phyloP scores from a whole-genome alignment of 92 coral and sea anemone species.

The Anthopleura xanthogrammica region DNA sequence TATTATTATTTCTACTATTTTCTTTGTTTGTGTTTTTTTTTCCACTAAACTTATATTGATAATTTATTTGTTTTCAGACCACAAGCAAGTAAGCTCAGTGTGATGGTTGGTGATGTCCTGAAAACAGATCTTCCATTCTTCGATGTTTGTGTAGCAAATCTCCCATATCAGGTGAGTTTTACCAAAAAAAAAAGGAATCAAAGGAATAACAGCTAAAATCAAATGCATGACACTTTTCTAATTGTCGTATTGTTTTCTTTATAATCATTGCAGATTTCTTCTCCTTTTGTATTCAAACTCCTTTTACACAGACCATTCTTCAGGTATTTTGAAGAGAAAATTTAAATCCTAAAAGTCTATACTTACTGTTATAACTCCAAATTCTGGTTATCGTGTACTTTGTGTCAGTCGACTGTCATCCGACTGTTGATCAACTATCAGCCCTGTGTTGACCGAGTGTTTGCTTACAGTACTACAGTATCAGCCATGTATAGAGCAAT shows the following conservation, averaged over 20 bases:
- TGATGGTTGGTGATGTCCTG: slow-evolving; percentile 99
- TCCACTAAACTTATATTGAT: background rate
- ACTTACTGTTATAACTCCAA: too few species aligned
- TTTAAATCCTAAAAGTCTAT: background rate
- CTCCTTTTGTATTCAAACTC: slow-evolving; percentile 97
- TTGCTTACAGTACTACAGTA: too few species aligned
- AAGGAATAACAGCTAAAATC: background rate
- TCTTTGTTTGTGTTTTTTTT: background rate
- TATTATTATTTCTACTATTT: too few species aligned
- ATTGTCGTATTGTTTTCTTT: background rate
- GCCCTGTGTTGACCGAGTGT: too few species aligned
- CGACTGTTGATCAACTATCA: too few species aligned
- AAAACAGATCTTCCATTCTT: slow-evolving; percentile 95
- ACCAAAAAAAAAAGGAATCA: background rate
- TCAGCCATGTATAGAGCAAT: too few species aligned
- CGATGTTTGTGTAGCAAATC: slow-evolving; percentile 98
- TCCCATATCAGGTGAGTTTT: slow-evolving; percentile 80
- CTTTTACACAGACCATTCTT: slow-evolving; percentile 96
- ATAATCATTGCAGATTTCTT: slow-evolving; percentile 77
- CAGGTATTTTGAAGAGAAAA: slow-evolving; percentile 48
- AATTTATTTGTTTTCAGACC: slow-evolving; percentile 41
- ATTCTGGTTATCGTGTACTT: too few species aligned
- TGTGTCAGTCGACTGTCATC: too few species aligned
- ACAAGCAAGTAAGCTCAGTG: slow-evolving; percentile 81
- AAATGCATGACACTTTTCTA: background rate